Evolutionary conservation across 2,113 vertebrate genomes (phyloP).

Genomic region (Dicaeum eximium): DNA sequence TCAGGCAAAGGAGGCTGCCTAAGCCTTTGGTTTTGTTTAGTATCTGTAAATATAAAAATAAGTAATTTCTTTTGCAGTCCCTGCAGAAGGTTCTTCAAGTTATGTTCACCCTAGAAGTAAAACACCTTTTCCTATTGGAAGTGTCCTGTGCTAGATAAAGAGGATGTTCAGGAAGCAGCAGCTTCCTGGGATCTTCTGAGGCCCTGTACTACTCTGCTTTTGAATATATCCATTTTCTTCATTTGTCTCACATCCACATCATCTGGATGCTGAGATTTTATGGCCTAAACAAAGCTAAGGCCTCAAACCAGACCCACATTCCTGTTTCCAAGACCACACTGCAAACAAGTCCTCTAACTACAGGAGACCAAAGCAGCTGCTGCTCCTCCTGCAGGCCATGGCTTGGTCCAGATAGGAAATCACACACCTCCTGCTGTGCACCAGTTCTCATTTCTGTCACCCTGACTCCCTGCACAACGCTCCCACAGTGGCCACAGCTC

Average conservation of each 20-base stretch:
- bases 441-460: neutral
- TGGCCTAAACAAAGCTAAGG: neutral
- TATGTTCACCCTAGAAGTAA: neutral
- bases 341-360: neutral
- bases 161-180: neutral
- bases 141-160: neutral
- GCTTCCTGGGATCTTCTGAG: neutral
- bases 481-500: neutral
- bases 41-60: neutral
- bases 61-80: neutral
- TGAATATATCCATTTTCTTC: neutral
- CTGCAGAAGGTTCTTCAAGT: neutral
- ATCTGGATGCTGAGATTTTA: neutral
- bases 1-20: neutral
- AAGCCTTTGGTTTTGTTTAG: neutral
- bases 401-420: neutral
- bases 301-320: neutral
- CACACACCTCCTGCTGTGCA: neutral
- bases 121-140: neutral
- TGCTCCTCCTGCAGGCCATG: neutral
- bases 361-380: neutral
- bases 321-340: neutral
- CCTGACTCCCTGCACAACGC: neutral
- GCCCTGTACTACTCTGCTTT: neutral
- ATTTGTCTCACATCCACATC: neutral